Evolutionary conservation across 2,113 vertebrate genomes (phyloP), one percentile per base, ranked within the genome.

Genomic region (Phylloscopus whistleri): DNA sequence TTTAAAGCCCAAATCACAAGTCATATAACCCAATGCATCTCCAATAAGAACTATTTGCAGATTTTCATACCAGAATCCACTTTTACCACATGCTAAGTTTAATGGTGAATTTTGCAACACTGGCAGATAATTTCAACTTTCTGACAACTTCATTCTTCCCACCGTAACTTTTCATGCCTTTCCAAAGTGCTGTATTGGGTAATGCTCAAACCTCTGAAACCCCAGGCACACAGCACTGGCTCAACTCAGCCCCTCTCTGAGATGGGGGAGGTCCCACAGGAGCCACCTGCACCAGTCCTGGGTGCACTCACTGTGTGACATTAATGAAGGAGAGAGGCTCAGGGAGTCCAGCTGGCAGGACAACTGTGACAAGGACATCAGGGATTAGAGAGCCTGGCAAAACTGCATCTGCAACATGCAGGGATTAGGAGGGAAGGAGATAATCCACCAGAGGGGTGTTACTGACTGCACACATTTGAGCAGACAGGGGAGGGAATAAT

Each of bases 261-360:
- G 53, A 11, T 26, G 26, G 26, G n/a, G 58, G 58, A 37, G 58
- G 37, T 17, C 56, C 44, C 22, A 60, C 15, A 70, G 56, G 20
- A 87, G 53, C 43, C 33, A 75, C 4, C 43, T n/a, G 44, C n/a
- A 51, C 2, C 11, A 41, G n/a, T 4, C 21, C 68, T 52, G 28
- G 20, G 41, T 6, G 31, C 31, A 3, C 11, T 60, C n/a, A 24
- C 44, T 12, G 10, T 0, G 3, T 12, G n/a, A 52, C 16, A 15
- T 17, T 17, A 44, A 69, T 0, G 1, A n/a, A 72, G 22, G 8
- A 58, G 19, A 33, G 16, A 2, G n/a, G n/a, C 78, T 56, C 62
- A 24, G 49, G 4, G 22, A 64, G 46, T 1, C 24, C 2, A 1
- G 24, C 22, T 13, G 23, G 24, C 76, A 73, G n/a, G 5, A 1